These are phyloP conservation scores for Acanthis flammea DNA, from an alignment of 2,797 vertebrate species.

Conservation along the genomic window DNA sequence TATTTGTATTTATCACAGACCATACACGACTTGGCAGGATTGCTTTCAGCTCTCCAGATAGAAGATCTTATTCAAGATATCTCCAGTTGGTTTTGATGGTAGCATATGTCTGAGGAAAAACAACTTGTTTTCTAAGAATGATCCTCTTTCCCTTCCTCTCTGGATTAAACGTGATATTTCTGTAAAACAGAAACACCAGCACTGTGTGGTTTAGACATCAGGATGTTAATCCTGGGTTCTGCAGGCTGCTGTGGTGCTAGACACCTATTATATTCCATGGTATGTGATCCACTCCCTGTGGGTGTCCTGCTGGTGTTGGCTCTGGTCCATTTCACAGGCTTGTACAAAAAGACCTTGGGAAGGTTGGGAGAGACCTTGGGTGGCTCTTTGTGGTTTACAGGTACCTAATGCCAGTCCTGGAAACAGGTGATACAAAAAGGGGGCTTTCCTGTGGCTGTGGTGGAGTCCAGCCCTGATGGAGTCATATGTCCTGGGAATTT, in stretches of 20 bases:
- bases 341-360: background rate
- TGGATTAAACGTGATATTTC: background rate
- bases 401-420: background rate
- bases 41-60: background rate
- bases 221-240: background rate
- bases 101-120: background rate
- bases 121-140: background rate
- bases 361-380: background rate
- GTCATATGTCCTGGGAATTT: background rate
- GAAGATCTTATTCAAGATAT: background rate
- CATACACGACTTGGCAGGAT: background rate
- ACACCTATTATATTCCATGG: background rate
- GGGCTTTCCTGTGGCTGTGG: background rate
- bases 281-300: fast-evolving
- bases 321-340: background rate
- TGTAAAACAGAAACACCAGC: background rate
- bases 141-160: background rate
- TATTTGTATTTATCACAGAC: background rate
- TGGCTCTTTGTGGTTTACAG: background rate
- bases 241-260: background rate
- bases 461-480: background rate
- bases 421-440: background rate
- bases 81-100: background rate
- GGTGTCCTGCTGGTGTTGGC: background rate
- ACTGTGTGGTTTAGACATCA: background rate